Evolutionary conservation across 1,140 invertebrate genomes (phyloP), one percentile per base, ranked within the genome.

Genomic region (Drosophila sechellia): DNA sequence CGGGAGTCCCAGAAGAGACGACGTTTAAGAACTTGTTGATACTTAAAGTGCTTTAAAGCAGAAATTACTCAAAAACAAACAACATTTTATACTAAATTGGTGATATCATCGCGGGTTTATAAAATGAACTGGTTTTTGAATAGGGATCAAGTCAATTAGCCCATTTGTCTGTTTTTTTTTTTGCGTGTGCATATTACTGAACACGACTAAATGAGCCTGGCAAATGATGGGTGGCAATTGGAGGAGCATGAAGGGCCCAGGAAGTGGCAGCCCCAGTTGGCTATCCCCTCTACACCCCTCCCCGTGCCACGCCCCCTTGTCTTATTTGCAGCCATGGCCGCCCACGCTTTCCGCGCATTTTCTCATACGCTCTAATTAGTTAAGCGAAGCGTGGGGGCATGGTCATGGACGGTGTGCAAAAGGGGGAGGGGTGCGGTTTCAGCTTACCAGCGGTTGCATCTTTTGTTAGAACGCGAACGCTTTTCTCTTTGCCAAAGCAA

Each of bases 311-410:
- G 11, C 52, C 46, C 13, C 4, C 15, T 11, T 25, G 22, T n/a
- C 27, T 25, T n/a, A 4, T 22, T 31, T 42, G 11, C 20, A 5
- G 22, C 22, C 20, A 15, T 4, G 34, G 34, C 37, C 37, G 17
- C 17, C 49, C n/a, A 25, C 37, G 20, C 17, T 65, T 66, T 76
- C 34, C 57, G 43, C 65, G 39, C 72, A 87, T 81, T 87, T 81
- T 58, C 75, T 81, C 83, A 86, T 70, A 87, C 83, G 63, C 75
- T 83, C 84, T 87, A 87, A 87, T 87, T 87, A 87, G 83, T 81
- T 83, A 83, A 87, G 75, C 79, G 83, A 86, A 73, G 83, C 83
- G 59, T 79, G 65, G 61, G 61, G 65, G 58, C 64, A 70, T 69
- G 64, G 61, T 60, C 63, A 78, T 45, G 70, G 71, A 49, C 15